Percentiles rank a stretch among this genome's conserved stretches.
Conservation (phyloP, 2,888 invertebrate species). For the Acanthosepion pharaonis region DNA sequence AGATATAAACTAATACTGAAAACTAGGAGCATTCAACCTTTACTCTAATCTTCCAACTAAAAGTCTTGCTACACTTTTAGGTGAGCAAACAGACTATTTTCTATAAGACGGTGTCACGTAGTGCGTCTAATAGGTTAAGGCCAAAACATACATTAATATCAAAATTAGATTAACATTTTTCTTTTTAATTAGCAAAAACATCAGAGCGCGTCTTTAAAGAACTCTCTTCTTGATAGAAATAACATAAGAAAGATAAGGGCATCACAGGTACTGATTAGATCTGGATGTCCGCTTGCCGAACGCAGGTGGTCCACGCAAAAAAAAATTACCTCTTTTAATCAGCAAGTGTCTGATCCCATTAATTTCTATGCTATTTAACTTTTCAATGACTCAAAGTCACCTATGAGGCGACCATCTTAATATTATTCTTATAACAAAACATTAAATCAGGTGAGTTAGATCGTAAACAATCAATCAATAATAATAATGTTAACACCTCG, state of each 20-base stretch:
- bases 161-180: neutral
- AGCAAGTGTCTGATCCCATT: neutral
- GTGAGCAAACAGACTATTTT: neutral
- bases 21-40: no score
- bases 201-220: neutral
- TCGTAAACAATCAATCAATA: neutral
- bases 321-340: neutral
- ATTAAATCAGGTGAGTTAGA: neutral
- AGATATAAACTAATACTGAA: no score
- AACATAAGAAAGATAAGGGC: neutral
- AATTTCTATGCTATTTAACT: neutral
- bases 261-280: conserved; percentile 18
- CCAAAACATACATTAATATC: neutral
- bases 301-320: neutral
- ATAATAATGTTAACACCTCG: no score
- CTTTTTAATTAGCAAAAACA: neutral
- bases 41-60: neutral
- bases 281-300: neutral
- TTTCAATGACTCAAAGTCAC: neutral
- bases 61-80: neutral
- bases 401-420: neutral
- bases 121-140: neutral
- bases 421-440: neutral
- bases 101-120: neutral
- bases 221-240: neutral